Evolutionary conservation across 2,113 vertebrate species (phyloP).

Genomic region (Varanus komodoensis): DNA sequence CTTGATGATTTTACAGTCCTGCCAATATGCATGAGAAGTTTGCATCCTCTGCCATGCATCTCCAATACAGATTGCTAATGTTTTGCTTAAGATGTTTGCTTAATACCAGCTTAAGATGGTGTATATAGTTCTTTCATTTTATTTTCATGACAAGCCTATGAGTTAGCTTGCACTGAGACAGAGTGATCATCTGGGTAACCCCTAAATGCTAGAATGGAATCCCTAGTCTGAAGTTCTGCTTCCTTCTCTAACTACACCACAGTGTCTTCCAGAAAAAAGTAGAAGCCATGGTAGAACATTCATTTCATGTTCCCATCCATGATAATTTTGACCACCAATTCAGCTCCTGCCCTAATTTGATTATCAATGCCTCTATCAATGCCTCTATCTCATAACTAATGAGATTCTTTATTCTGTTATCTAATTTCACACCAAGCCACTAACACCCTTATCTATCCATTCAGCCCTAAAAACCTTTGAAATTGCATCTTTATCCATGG

Average conservation of each 20-base stretch:
- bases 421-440: neutral
- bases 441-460: neutral
- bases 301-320: neutral
- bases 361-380: neutral
- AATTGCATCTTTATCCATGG: conserved; percentile 3
- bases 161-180: neutral
- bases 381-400: neutral
- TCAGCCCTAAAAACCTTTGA: neutral
- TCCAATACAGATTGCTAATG: neutral
- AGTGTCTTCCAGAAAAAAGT: neutral
- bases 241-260: neutral
- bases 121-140: neutral
- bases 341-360: neutral
- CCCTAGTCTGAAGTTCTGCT: neutral
- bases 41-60: neutral
- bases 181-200: too few relatives aligned
- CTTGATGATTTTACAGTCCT: neutral
- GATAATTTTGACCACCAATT: neutral
- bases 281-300: neutral
- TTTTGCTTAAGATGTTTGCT: neutral
- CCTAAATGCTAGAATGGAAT: too few relatives aligned
- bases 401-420: neutral
- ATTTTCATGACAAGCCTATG: neutral
- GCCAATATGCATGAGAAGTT: neutral
- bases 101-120: too few relatives aligned